Conservation (phyloP, 2,797 vertebrate genomes). For the Phataginus tricuspis region DNA sequence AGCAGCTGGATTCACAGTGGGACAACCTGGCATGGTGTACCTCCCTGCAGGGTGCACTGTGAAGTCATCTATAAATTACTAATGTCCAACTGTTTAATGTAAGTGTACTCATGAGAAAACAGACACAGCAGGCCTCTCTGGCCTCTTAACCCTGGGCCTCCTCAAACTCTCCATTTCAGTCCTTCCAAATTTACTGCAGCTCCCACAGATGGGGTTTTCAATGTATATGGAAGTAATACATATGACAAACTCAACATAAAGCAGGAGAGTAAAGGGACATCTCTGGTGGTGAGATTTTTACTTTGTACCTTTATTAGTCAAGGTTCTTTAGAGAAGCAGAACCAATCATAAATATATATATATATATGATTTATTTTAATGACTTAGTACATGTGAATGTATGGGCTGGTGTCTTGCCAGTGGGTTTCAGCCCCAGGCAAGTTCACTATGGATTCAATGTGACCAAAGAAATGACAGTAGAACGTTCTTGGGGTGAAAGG, state of each 20-base stretch:
- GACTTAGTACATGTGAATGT: not conserved
- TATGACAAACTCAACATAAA: too few species aligned
- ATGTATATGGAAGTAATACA: accelerated
- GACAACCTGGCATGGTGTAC: not conserved
- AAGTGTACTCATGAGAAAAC: not conserved
- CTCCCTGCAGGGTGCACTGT: accelerated
- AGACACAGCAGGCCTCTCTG: not conserved
- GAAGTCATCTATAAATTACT: not conserved
- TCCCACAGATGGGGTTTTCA: not conserved
- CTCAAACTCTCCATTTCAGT: not conserved
- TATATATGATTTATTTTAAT: not conserved
- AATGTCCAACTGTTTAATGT: not conserved
- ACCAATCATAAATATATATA: not conserved
- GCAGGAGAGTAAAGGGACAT: not conserved
- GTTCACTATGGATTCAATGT: too few species aligned
- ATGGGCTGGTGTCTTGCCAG: too few species aligned
- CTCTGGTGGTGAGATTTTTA: not conserved
- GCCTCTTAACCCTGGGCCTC: not conserved
- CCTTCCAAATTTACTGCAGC: not conserved
- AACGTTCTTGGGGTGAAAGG: too few species aligned
- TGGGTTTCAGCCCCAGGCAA: too few species aligned
- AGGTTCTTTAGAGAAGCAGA: not conserved
- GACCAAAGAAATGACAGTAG: too few species aligned
- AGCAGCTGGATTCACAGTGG: not conserved
- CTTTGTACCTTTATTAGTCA: not conserved